Evolutionary conservation across 1,140 invertebrate species (phyloP).

Genomic region (Leptopilina boulardi): DNA sequence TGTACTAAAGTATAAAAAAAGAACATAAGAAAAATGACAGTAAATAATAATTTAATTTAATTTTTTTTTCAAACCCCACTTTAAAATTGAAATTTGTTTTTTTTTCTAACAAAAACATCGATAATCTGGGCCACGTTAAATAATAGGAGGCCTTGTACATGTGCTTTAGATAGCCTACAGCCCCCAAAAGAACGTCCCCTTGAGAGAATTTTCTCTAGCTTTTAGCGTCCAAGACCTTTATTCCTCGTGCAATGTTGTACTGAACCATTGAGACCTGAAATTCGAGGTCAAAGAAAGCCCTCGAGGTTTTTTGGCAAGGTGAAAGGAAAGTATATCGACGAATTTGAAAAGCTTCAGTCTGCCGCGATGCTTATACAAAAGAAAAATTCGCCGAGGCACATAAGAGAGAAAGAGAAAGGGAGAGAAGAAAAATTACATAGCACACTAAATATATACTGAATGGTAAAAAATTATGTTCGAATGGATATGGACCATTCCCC

Average conservation of each 20-base stretch:
- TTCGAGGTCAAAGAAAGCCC: slow-evolving; percentile 29
- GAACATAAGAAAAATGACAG: too few species aligned
- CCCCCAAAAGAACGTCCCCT: not conserved
- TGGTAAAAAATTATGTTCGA: not conserved
- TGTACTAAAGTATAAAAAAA: too few species aligned
- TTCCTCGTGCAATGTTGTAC: not conserved
- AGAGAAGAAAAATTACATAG: not conserved
- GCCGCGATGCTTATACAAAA: not conserved
- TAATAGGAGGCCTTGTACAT: slow-evolving; percentile 18
- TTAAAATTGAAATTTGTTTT: too few species aligned
- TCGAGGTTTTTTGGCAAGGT: slow-evolving; percentile 1
- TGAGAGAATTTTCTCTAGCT: not conserved
- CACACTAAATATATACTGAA: not conserved
- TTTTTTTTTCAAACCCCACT: too few species aligned
- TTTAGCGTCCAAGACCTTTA: slow-evolving; percentile 2
- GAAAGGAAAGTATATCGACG: not conserved
- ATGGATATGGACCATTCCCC: too few species aligned
- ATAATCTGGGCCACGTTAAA: not conserved
- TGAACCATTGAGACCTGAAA: not conserved
- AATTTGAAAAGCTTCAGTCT: not conserved
- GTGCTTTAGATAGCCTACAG: slow-evolving; percentile 18
- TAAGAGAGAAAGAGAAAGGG: too few species aligned
- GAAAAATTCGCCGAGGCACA: not conserved
- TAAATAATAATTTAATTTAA: too few species aligned
- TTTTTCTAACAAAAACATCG: not conserved